Base-by-base conservation (phyloP, 2,797 vertebrate species). In the Peromyscus nudipes region DNA sequence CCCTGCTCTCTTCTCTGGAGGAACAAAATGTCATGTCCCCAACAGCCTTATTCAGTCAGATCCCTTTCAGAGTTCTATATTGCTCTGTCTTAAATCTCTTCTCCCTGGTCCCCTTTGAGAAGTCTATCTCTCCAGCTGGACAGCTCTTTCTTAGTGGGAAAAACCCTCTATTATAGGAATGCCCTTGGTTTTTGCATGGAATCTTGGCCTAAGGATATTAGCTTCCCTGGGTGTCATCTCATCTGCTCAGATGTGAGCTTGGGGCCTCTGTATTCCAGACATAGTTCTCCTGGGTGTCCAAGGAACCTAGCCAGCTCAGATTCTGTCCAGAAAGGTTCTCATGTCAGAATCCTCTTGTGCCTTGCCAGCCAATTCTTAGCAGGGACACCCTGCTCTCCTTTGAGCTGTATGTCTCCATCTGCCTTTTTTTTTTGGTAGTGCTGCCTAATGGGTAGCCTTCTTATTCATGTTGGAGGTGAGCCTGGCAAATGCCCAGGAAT, bases 291-390 rank as follows among this genome's bases (percentile, higher is more conserved):
- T 77, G 82, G 83, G 89, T 86, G 87, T 96, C 93, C 84, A 84
- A 94, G 95, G 93, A 92, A 80, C 67, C 67, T 25, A 0, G 96
- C 98, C 97, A 97, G 37, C 23, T 79, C 81, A 83, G 77, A 96
- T 82, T 90, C 73, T 55, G 87, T 96, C 97, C 92, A 97, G 93
- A 97, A 90, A 92, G 79, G 71, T 97, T 96, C 94, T 97, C 93
- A 92, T 97, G 91, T 97, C 94, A 97, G 87, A 84, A 92, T 94
- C 92, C 76, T 97, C 96, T 97, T 80, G 97, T 96, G 83, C 96
- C 92, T 91, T 97, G 97, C 97, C 96, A 97, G 95, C 60, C 77
- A 87, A 82, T 97, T 60, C 96, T 96, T 97, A 82, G 71, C 0
- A 0, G 97, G 95, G 92, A 96, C 96, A 97, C 86, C 95, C 96